Base-by-base conservation (phyloP, 2,797 vertebrate species). In the Coendou prehensilis region DNA sequence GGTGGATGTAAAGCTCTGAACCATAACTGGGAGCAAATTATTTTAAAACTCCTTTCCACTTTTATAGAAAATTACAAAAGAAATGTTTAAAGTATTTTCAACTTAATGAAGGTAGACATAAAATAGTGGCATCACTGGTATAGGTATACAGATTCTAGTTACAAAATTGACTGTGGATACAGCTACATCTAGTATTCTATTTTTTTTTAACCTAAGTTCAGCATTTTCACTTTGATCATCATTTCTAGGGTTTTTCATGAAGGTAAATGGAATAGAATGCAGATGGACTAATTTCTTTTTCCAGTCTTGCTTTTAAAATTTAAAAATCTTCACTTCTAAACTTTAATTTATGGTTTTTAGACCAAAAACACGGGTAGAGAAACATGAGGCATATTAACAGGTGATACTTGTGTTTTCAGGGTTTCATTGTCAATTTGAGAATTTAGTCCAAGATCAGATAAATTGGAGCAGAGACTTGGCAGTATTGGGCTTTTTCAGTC, bases 241-340 rank as follows among this genome's bases (percentile, higher is more conserved):
- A 71, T 93, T 93, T 90, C 26, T 5, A 54, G 33, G 85, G 23
- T 89, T 89, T 90, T 89, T 69, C 15, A 41, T 79, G 13, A 90
- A 91, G 37, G 57, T 87, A 57, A 75, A 73, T 73, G 41, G 14
- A 13, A 50, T 87, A 83, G 63, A 90, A n/a, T 83, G 18, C 30
- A 96, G 9, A 71, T 89, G 89, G 54, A 80, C 28, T 83, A 30
- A 23, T 87, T 93, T 73, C 56, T 82, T 85, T 78, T 79, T 94
- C 47, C 80, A 90, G 45, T 91, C 86, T 96, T 94, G 79, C 75
- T 93, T 97, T 97, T 79, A 92, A 79, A 96, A 86, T 92, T 92
- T 84, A 64, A 86, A 86, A 84, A 89, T 54, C 94, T 93, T 96
- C 52, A 96, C 54, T 92, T 95, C 47, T 95, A 45, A 97, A 87